Conservation (phyloP, 2,797 vertebrate genomes). For the Spizella passerina region DNA sequence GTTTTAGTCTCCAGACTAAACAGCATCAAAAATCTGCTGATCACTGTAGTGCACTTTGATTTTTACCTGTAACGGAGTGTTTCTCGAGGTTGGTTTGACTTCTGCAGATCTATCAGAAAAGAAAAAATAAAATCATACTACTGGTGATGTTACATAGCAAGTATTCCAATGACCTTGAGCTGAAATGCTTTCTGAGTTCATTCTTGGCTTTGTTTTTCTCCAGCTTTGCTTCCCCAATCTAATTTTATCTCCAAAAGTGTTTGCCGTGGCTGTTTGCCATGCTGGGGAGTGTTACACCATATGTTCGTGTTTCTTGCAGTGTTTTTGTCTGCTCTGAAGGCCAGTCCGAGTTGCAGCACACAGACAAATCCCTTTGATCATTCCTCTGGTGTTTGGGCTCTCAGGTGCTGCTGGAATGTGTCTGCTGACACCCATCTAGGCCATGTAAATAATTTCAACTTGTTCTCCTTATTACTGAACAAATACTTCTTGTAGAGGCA, state of each 20-base stretch:
- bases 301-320: constrained; percentile 39
- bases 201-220: constrained; percentile 38
- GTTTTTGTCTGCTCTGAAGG: constrained; percentile 21
- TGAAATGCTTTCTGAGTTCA: constrained; percentile 24
- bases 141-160: not conserved
- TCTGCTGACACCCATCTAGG: not conserved
- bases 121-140: not conserved
- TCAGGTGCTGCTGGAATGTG: constrained; percentile 7
- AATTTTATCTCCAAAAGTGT: constrained; percentile 46
- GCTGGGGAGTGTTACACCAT: constrained; percentile 33
- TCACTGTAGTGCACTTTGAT: not conserved
- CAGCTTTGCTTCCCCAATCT: constrained; percentile 36
- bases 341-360: not conserved
- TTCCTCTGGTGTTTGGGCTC: not conserved
- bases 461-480: not conserved
- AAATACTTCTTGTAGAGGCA: not conserved
- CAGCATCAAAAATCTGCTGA: not conserved
- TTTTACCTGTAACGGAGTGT: not conserved
- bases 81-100: not conserved
- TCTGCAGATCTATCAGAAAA: constrained; percentile 2
- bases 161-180: constrained; percentile 40
- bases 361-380: constrained; percentile 34
- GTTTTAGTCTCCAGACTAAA: not conserved
- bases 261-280: constrained; percentile 46
- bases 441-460: constrained; percentile 8